Conservation (phyloP, 1,140 invertebrate species). For the Xylocopa sonorina region DNA sequence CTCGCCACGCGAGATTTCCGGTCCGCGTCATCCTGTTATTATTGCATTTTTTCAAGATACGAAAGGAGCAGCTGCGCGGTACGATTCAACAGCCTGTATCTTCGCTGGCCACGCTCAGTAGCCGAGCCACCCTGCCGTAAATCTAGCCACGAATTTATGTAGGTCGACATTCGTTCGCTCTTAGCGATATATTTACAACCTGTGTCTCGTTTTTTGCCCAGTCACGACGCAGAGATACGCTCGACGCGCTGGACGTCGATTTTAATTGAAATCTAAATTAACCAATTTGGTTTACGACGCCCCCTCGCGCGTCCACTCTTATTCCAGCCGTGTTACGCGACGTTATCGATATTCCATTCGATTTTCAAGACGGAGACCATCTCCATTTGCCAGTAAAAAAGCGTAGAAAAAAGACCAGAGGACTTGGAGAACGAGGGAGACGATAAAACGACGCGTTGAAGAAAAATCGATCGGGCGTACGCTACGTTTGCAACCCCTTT, state of each 20-base stretch:
- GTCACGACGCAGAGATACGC: neutral
- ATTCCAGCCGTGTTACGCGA: neutral
- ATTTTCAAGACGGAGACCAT: neutral
- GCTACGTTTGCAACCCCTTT: neutral
- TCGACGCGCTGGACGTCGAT: neutral
- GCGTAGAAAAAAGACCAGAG: neutral
- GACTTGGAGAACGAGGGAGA: neutral
- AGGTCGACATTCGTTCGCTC: conserved; percentile 19
- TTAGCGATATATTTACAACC: conserved; percentile 32
- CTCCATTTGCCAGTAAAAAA: neutral
- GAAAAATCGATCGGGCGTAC: conserved; percentile 11
- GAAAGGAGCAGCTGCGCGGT: neutral
- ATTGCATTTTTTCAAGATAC: conserved; percentile 26
- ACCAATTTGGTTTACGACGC: neutral
- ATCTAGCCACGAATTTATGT: conserved; percentile 49
- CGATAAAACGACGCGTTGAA: neutral
- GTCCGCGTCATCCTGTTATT: conserved; percentile 7
- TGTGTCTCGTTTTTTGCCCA: conserved; percentile 21
- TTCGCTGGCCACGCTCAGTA: neutral
- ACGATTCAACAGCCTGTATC: neutral
- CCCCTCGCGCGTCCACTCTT: neutral
- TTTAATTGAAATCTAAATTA: conserved; percentile 10
- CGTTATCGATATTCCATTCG: neutral
- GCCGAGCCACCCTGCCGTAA: neutral
- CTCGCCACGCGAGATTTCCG: conserved; percentile 2